phyloP scores from a whole-genome alignment of 1,140 invertebrate genomes.

The Prorops nasuta region DNA sequence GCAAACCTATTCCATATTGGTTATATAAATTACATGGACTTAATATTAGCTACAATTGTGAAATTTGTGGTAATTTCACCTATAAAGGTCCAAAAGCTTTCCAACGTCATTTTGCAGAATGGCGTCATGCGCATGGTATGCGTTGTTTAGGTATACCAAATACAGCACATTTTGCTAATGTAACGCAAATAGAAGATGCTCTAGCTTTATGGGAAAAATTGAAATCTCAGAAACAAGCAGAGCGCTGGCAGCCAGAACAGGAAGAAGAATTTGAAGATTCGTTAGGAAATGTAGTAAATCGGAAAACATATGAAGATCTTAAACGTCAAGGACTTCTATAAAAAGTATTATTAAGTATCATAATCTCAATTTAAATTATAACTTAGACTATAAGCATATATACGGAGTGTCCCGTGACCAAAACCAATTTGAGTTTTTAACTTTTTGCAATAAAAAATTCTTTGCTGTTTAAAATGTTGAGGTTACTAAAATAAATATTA shows the following conservation, averaged over 20 bases:
- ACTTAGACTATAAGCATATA: too few species aligned
- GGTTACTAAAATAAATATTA: too few species aligned
- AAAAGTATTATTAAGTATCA: conserved; percentile 20
- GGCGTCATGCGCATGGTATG: conserved; percentile 99
- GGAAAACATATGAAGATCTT: conserved; percentile 97
- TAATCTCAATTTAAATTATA: too few species aligned
- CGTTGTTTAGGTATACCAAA: conserved; percentile 98
- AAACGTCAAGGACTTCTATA: conserved; percentile 96
- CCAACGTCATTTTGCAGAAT: conserved; percentile 98
- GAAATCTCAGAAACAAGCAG: conserved; percentile 90
- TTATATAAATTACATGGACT: conserved; percentile 98
- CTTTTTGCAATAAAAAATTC: too few species aligned
- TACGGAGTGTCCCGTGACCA: too few species aligned
- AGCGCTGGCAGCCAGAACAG: conserved; percentile 94
- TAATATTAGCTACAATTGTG: conserved; percentile 98
- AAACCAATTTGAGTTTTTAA: too few species aligned
- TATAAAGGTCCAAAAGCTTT: conserved; percentile 99
- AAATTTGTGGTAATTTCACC: conserved; percentile 99
- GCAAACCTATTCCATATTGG: conserved; percentile 99
- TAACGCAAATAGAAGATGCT: conserved; percentile 98
- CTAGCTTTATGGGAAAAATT: conserved; percentile 96
- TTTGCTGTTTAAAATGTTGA: too few species aligned
- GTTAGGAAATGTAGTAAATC: conserved; percentile 96
- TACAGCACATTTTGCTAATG: conserved; percentile 99
- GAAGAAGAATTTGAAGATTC: conserved; percentile 99